phyloP scores from a whole-genome alignment of 1,140 invertebrate species.

The Cryptotermes secundus region DNA sequence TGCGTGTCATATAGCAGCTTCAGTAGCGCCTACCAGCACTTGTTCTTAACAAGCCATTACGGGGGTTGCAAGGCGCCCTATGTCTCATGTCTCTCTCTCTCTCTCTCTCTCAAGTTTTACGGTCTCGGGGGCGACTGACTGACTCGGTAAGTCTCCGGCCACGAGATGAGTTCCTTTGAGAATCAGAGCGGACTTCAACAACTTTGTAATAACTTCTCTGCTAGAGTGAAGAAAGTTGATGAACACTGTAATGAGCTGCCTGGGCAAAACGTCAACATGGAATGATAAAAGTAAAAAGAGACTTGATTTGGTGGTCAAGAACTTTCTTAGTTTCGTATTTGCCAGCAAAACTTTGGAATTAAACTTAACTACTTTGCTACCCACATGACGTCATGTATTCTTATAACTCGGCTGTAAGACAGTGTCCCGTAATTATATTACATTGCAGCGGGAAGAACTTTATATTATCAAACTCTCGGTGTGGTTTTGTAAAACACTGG shows the following conservation, averaged over 20 bases:
- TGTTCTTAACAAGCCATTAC: neutral
- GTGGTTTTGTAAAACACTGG: too few species aligned
- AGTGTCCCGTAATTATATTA: too few species aligned
- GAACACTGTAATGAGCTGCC: neutral
- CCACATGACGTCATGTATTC: neutral
- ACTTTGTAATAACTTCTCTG: slow-evolving; percentile 1
- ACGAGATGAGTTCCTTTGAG: neutral
- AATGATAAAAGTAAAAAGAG: neutral
- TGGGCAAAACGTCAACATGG: neutral
- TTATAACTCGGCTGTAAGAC: too few species aligned
- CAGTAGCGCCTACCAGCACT: neutral
- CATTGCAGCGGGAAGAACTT: too few species aligned
- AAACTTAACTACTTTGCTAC: neutral
- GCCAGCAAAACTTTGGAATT: neutral
- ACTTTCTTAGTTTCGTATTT: neutral
- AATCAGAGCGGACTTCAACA: neutral
- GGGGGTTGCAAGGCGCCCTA: neutral
- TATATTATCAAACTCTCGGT: too few species aligned
- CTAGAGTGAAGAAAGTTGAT: slow-evolving; percentile 6
- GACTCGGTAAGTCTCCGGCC: neutral
- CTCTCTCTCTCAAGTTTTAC: neutral
- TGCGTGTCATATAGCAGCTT: too few species aligned
- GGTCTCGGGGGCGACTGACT: neutral
- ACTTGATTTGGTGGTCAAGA: neutral
- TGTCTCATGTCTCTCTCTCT: neutral